These are phyloP conservation scores for Gnatocerus cornutus DNA, from an alignment of 2,888 invertebrate species.

Conservation along the genomic window DNA sequence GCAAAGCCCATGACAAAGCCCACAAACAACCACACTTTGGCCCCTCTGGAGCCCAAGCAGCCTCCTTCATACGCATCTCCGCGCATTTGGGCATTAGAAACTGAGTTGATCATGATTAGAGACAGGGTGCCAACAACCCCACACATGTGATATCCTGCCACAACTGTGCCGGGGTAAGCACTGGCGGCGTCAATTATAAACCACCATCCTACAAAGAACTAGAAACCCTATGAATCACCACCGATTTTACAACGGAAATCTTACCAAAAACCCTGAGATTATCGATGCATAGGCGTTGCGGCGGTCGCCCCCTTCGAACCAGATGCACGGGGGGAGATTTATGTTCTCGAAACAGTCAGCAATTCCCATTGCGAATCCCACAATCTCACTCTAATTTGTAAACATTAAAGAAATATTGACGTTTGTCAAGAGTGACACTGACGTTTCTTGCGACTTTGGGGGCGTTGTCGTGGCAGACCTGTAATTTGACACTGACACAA, in stretches of 20 bases:
- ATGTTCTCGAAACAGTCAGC: conserved; percentile 79
- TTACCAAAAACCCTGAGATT: conserved; percentile 89
- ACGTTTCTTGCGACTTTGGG: not conserved
- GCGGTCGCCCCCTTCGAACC: conserved; percentile 89
- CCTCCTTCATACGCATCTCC: conserved; percentile 90
- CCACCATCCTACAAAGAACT: conserved; percentile 99
- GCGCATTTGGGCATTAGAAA: conserved; percentile 93
- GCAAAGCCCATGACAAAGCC: conserved; percentile 98
- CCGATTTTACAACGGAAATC: conserved; percentile 53
- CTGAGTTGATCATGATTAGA: conserved; percentile 97
- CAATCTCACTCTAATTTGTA: not conserved
- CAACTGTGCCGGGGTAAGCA: conserved; percentile 81
- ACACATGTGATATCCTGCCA: conserved; percentile 89
- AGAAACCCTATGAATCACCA: conserved; percentile 59
- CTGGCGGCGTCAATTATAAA: conserved; percentile 95
- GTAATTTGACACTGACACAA: too few relatives aligned
- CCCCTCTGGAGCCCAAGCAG: conserved; percentile 89
- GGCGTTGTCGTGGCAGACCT: not conserved
- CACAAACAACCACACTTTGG: conserved; percentile 94
- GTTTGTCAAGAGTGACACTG: not conserved
- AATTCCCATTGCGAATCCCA: conserved; percentile 61
- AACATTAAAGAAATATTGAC: not conserved
- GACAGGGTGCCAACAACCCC: conserved; percentile 96
- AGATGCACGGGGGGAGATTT: conserved; percentile 83
- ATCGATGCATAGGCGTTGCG: conserved; percentile 91